Evolutionary conservation across 53 echinoderm and acorn worm species (phyloP).

Genomic region (Pentamera pediparva): DNA sequence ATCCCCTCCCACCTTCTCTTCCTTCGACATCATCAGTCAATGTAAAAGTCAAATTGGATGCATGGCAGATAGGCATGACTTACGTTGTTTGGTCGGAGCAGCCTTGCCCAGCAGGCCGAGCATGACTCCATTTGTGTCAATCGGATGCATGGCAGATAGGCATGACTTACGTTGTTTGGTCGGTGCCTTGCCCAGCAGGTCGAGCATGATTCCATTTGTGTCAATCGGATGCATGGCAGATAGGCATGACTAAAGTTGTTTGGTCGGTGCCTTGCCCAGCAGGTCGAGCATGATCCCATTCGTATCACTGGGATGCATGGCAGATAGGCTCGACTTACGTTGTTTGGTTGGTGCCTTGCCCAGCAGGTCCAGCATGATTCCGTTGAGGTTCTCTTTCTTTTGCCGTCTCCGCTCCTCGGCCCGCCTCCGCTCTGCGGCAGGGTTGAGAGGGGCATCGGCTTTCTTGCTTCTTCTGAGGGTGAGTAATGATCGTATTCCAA

Average conservation of each 20-base stretch:
- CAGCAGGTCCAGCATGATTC: slow-evolving; percentile 57
- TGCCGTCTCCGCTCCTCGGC: slow-evolving; percentile 37
- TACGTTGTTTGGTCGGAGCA: slow-evolving; percentile 84
- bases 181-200: slow-evolving; percentile 59
- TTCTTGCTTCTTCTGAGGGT: slow-evolving; percentile 27
- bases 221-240: not conserved
- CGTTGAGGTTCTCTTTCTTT: slow-evolving; percentile 68
- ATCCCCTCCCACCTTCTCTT: too few species aligned
- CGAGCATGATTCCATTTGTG: slow-evolving; percentile 56
- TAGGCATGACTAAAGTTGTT: slow-evolving; percentile 92
- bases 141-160: too few species aligned
- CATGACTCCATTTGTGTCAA: slow-evolving; percentile 63
- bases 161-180: slow-evolving; percentile 89
- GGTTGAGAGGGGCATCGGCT: slow-evolving; percentile 43
- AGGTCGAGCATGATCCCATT: not conserved
- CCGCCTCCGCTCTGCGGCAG: slow-evolving; percentile 28
- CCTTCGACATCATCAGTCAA: too few species aligned
- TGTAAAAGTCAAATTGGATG: too few species aligned
- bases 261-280: slow-evolving; percentile 60
- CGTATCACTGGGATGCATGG: not conserved
- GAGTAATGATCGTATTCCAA: not conserved
- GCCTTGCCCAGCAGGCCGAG: slow-evolving; percentile 55
- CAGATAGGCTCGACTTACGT: slow-evolving; percentile 76
- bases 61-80: too few species aligned
- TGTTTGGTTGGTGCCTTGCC: slow-evolving; percentile 76